Conservation (phyloP, 1,140 invertebrate genomes). For the Meteorus sp. region DNA sequence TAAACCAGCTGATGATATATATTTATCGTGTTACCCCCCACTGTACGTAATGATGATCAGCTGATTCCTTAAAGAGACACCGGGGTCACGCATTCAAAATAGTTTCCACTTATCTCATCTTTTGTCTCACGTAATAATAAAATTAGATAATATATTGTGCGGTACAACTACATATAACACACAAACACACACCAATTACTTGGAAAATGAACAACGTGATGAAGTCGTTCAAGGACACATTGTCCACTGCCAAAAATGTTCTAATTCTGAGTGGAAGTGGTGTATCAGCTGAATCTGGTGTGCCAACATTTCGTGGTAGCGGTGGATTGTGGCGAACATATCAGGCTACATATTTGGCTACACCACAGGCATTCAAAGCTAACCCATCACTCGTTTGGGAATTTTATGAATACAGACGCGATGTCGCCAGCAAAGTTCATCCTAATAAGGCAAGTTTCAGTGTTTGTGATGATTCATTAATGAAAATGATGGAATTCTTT, state of each 20-base stretch:
- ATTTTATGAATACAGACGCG: conserved; percentile 77
- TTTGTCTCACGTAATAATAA: conserved; percentile 1
- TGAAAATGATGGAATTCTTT: too few species aligned
- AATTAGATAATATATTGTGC: neutral
- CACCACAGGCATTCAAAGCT: conserved; percentile 66
- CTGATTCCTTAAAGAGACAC: too few species aligned
- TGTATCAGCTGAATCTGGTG: conserved; percentile 79
- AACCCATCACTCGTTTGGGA: conserved; percentile 79
- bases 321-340: conserved; percentile 80
- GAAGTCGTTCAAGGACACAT: conserved; percentile 63
- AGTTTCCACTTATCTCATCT: neutral
- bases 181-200: neutral
- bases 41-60: too few species aligned
- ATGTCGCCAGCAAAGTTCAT: conserved; percentile 65
- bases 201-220: conserved; percentile 38
- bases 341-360: conserved; percentile 67
- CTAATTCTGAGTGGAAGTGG: conserved; percentile 78
- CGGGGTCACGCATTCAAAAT: too few species aligned
- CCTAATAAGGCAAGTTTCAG: conserved; percentile 74
- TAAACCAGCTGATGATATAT: too few species aligned
- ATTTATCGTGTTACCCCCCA: too few species aligned
- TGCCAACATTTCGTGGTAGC: conserved; percentile 78
- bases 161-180: neutral
- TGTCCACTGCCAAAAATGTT: conserved; percentile 62
- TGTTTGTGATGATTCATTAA: too few species aligned